These are phyloP conservation scores for Lasioglossum albipes DNA, from an alignment of 1,140 invertebrate genomes.

Conservation along the genomic window DNA sequence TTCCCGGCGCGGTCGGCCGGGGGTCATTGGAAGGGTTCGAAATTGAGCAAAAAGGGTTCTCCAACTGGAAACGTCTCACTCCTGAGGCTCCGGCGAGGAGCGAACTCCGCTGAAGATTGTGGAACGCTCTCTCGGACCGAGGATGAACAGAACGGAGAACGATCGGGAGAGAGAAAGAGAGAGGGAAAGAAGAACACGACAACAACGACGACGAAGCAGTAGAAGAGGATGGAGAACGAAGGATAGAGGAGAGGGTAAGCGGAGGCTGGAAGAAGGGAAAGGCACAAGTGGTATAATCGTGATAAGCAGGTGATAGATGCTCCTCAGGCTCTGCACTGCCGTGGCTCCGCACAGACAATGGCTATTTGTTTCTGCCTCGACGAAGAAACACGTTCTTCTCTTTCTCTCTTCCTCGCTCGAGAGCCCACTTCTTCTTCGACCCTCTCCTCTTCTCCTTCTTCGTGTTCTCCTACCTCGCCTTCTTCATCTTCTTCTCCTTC, in stretches of 20 bases:
- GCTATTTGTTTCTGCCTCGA: conserved; percentile 60
- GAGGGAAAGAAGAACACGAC: background rate
- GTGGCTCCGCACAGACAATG: conserved; percentile 63
- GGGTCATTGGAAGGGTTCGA: conserved; percentile 55
- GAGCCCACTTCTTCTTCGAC: background rate
- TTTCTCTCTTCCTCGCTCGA: conserved; percentile 2
- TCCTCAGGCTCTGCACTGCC: conserved; percentile 74
- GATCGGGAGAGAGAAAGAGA: conserved; percentile 3
- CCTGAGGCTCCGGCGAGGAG: conserved; percentile 17
- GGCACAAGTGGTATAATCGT: conserved; percentile 79
- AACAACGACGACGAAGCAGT: background rate
- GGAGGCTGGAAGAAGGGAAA: conserved; percentile 64
- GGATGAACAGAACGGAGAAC: conserved; percentile 23
- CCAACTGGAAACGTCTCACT: conserved; percentile 57
- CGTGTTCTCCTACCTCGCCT: conserved; percentile 11
- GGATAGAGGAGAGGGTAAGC: conserved; percentile 1
- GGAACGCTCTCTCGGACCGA: conserved; percentile 16
- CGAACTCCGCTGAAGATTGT: conserved; percentile 6
- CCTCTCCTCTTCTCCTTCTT: conserved; percentile 13
- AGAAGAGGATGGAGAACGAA: background rate
- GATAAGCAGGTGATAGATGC: conserved; percentile 81
- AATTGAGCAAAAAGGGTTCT: conserved; percentile 51
- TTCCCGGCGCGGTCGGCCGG: background rate
- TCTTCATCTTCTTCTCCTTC: conserved; percentile 10
- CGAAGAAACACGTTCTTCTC: conserved; percentile 72